These are phyloP conservation scores for Stichodactyla helianthus DNA, from an alignment of 64 coral and sea anemone genomes.

Conservation along the genomic window DNA sequence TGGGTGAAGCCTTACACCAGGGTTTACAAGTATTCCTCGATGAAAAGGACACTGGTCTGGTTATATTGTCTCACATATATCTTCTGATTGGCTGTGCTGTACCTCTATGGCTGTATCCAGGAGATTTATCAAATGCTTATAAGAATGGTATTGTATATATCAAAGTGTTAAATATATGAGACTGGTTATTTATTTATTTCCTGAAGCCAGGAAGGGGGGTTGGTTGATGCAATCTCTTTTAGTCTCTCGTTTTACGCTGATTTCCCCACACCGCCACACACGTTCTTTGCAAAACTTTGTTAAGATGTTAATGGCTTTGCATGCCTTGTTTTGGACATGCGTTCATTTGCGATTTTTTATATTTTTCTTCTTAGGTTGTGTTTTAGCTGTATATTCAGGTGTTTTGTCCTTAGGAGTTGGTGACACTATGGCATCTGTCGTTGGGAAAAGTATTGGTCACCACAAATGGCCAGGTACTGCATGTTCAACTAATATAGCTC, in stretches of 20 bases:
- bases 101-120: conserved; percentile 85
- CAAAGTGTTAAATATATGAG: no score
- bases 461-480: conserved; percentile 68
- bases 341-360: no score
- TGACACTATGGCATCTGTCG: conserved; percentile 79
- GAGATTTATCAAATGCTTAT: conserved; percentile 8
- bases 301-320: no score
- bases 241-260: no score
- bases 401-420: conserved; percentile 86
- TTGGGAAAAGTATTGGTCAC: conserved; percentile 69
- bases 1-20: conserved; percentile 61
- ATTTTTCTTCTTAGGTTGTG: neutral
- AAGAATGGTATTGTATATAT: neutral
- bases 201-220: no score
- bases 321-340: no score
- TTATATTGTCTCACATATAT: conserved; percentile 89
- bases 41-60: conserved; percentile 75
- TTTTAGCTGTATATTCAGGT: conserved; percentile 70
- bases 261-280: no score
- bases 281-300: no score
- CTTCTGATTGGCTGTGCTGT: conserved; percentile 74
- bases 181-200: no score
- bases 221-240: no score
- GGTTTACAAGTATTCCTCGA: conserved; percentile 61
- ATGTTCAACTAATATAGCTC: neutral